Percentiles rank a stretch among this genome's conserved stretches.
Conservation (phyloP, 1,140 invertebrate genomes). For the Oryzaephilus surinamensis region DNA sequence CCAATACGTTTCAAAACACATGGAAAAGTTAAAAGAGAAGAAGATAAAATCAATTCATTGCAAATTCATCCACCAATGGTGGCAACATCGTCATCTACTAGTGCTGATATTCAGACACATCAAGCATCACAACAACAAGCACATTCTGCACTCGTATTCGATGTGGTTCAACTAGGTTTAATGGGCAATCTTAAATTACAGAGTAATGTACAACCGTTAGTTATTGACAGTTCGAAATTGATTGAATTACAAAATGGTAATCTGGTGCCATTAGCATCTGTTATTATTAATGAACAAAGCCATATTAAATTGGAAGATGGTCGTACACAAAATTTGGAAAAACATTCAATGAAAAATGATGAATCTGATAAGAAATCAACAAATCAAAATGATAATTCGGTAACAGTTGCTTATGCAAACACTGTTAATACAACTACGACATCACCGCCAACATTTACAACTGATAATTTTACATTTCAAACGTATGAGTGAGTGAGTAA, state of each 20-base stretch:
- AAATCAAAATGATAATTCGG: no score
- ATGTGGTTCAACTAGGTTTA: constrained; percentile 20
- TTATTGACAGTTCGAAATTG: constrained; percentile 22
- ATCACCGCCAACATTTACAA: no score
- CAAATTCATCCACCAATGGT: background rate
- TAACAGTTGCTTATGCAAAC: no score
- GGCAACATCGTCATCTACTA: constrained; percentile 2
- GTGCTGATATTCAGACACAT: constrained; percentile 1
- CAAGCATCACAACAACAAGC: background rate
- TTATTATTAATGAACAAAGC: no score
- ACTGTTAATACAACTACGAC: no score
- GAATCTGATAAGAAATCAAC: no score
- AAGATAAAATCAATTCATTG: constrained; percentile 4
- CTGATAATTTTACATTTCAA: no score
- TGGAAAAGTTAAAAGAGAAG: constrained; percentile 20
- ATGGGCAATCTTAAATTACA: constrained; percentile 22
- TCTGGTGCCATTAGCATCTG: no score
- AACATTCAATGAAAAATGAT: no score
- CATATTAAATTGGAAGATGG: no score
- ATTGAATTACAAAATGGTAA: constrained; percentile 20
- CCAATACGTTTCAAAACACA: constrained; percentile 33
- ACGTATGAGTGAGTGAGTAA: no score
- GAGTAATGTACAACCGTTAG: constrained; percentile 16
- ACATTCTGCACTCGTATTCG: background rate
- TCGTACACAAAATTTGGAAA: no score